Conservation (phyloP, 2,797 vertebrate genomes). For the Alca torda region DNA sequence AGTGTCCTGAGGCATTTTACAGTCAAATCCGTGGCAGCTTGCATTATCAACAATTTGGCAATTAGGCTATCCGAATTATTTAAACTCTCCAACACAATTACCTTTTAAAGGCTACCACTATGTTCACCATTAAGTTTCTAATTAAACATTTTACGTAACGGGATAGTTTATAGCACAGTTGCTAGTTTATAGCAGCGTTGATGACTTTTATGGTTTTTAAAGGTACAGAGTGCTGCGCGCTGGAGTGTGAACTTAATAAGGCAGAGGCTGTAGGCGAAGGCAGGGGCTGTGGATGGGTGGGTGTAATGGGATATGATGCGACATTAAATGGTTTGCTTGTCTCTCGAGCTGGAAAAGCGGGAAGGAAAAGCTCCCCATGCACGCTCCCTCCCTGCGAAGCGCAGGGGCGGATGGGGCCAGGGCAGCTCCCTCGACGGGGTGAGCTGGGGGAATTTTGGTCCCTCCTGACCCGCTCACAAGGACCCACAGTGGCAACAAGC, state of each 20-base stretch:
- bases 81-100: slow-evolving; percentile 70
- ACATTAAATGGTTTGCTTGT: not conserved
- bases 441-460: not conserved
- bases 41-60: slow-evolving; percentile 66
- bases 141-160: slow-evolving; percentile 69
- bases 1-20: slow-evolving; percentile 60
- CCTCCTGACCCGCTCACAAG: not conserved
- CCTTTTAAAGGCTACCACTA: slow-evolving; percentile 68
- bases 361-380: not conserved
- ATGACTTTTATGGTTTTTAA: slow-evolving; percentile 52
- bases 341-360: not conserved
- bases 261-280: not conserved
- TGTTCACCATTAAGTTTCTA: slow-evolving; percentile 71
- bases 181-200: slow-evolving; percentile 45
- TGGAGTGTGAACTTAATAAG: slow-evolving; percentile 27
- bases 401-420: rapidly evolving
- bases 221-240: not conserved
- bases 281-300: not conserved
- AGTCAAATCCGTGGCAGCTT: slow-evolving; percentile 43
- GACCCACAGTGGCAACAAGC: rapidly evolving
- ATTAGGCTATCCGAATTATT: slow-evolving; percentile 69
- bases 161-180: slow-evolving; percentile 56
- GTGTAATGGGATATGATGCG: not conserved
- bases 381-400: rapidly evolving
- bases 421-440: not conserved